Conservation (phyloP, 2,888 invertebrate genomes). For the Agrochola circellaris region DNA sequence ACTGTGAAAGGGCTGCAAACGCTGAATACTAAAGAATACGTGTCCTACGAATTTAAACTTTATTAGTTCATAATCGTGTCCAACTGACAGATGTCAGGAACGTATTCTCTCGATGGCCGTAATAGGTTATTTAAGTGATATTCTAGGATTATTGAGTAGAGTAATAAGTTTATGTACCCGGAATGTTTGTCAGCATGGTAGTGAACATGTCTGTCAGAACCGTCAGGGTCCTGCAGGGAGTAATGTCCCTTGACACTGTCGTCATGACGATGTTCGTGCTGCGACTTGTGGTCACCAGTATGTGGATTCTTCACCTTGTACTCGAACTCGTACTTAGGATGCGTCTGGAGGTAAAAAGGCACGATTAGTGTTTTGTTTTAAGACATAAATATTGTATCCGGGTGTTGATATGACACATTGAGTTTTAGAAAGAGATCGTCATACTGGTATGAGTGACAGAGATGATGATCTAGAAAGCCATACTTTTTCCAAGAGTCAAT, state of each 20-base stretch:
- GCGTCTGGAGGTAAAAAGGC: constrained; percentile 45
- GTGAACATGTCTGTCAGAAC: constrained; percentile 83
- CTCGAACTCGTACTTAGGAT: constrained; percentile 78
- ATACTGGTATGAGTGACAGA: background rate
- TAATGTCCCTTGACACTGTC: constrained; percentile 91
- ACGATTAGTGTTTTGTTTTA: background rate
- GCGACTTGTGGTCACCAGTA: constrained; percentile 90
- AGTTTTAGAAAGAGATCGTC: background rate
- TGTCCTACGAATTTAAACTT: background rate
- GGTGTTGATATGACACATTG: background rate
- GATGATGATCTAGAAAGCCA: background rate
- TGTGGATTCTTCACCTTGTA: constrained; percentile 87
- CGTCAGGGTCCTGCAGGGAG: constrained; percentile 70
- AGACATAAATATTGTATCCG: background rate
- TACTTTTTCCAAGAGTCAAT: background rate
- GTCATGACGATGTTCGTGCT: constrained; percentile 89
- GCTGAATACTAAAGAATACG: background rate
- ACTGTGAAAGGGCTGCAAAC: background rate
- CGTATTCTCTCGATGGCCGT: background rate
- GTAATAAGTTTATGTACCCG: constrained; percentile 60
- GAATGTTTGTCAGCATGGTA: constrained; percentile 87
- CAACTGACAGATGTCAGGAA: too few species aligned
- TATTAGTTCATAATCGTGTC: background rate
- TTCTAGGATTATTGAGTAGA: background rate
- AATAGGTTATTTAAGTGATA: too few species aligned